phyloP scores from a whole-genome alignment of 2,113 vertebrate species.

The Toxostoma redivivum region DNA sequence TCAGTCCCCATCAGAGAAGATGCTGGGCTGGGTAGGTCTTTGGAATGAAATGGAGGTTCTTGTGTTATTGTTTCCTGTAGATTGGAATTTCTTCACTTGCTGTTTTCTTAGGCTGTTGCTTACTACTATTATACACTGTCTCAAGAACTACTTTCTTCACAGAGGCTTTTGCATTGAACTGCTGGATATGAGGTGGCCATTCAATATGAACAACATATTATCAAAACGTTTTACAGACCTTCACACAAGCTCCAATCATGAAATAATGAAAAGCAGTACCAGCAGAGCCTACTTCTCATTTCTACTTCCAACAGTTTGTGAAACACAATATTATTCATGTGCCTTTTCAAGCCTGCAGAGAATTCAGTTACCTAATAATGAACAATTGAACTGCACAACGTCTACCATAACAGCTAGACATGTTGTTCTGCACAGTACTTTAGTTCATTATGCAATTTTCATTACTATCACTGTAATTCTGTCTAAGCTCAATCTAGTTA shows the following conservation, averaged over 20 bases:
- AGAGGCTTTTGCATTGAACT: not conserved
- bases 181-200: not conserved
- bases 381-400: not conserved
- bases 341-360: not conserved
- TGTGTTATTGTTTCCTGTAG: not conserved
- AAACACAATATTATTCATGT: not conserved
- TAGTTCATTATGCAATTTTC: not conserved
- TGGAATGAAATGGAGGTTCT: not conserved
- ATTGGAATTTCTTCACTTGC: not conserved
- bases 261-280: not conserved
- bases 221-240: not conserved
- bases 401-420: not conserved
- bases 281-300: not conserved
- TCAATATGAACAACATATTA: not conserved
- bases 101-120: not conserved
- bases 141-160: not conserved
- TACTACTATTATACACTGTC: not conserved
- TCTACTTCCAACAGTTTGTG: not conserved
- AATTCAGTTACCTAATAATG: not conserved
- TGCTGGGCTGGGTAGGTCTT: not conserved
- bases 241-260: not conserved
- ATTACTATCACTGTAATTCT: not conserved
- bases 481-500: not conserved
- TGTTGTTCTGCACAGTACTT: not conserved
- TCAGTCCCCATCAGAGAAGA: not conserved